Evolutionary conservation across 2,113 vertebrate species (phyloP), one percentile per base, ranked within the genome.

Genomic region (Chloropsis cyanopogon): DNA sequence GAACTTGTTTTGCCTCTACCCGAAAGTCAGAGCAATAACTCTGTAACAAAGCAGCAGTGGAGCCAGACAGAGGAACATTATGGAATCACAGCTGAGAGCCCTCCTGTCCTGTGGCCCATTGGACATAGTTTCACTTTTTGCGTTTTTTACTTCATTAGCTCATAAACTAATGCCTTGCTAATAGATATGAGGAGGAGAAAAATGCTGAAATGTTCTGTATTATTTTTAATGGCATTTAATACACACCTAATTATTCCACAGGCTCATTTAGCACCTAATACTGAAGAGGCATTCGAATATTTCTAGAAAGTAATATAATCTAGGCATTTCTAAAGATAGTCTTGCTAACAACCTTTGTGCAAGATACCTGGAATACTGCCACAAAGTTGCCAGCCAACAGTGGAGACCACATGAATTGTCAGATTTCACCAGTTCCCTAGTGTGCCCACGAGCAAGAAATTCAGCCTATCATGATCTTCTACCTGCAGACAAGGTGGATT

Each of bases 231-330:
- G 35, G 35, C 18, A 79, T 87, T 91, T 88, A 76, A 70, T 61
- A 73, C 15, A 81, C 12, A 4, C 18, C 70, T 37, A 56, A 39
- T 46, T 91, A 69, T 81, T 94, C 72, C 26, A 17, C 72, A 94
- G 92, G 69, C 29, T 95, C 83, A 79, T 91, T 97, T 91, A 95
- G 84, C 28, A 82, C 81, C 50, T 57, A 85, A 44, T 42, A 83
- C 44, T 85, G 79, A 76, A 80, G 39, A 59, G 8, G 5, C 22
- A 39, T 50, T 77, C 2, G 3, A 53, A 44, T 75, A 81, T 37
- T 95, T 86, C 75, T 75, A 52, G 50, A 31, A 92, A 65, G 65
- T 37, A 69, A 82, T 86, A 63, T 25, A 60, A 80, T 31, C 56
- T 31, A 70, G 49, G 56, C 54, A 52, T 41, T 44, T 52, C 47